These are phyloP conservation scores for Erebia aethiops DNA, from an alignment of 2,888 invertebrate genomes.

Conservation along the genomic window DNA sequence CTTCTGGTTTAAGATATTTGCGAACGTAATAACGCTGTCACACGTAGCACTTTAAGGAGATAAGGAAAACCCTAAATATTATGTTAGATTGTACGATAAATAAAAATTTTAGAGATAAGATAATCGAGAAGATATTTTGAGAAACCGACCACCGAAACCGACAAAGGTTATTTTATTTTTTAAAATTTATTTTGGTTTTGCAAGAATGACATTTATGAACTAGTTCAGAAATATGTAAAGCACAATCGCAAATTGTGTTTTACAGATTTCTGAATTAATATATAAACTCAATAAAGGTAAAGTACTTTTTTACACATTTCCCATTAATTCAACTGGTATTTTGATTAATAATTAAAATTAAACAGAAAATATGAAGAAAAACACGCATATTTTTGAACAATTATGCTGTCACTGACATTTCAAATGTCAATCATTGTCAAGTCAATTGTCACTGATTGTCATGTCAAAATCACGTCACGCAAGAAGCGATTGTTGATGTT, in stretches of 20 bases:
- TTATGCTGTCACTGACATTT: no score
- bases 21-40: constrained; percentile 1
- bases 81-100: background rate
- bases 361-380: no score
- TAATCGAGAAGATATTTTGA: background rate
- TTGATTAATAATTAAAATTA: no score
- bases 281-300: no score
- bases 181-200: background rate
- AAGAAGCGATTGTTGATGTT: background rate
- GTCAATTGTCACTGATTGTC: background rate
- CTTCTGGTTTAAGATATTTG: constrained; percentile 4
- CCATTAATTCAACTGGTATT: no score
- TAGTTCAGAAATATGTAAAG: background rate
- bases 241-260: no score
- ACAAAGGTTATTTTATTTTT: no score
- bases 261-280: no score
- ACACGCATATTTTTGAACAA: no score
- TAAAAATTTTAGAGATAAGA: constrained; percentile 19
- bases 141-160: no score
- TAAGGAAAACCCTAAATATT: background rate
- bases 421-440: no score
- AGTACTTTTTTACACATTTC: no score
- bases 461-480: background rate
- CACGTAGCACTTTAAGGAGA: background rate
- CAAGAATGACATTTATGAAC: constrained; percentile 6